Base-by-base conservation (phyloP, 1,140 invertebrate species). In the Nymphalis io region DNA sequence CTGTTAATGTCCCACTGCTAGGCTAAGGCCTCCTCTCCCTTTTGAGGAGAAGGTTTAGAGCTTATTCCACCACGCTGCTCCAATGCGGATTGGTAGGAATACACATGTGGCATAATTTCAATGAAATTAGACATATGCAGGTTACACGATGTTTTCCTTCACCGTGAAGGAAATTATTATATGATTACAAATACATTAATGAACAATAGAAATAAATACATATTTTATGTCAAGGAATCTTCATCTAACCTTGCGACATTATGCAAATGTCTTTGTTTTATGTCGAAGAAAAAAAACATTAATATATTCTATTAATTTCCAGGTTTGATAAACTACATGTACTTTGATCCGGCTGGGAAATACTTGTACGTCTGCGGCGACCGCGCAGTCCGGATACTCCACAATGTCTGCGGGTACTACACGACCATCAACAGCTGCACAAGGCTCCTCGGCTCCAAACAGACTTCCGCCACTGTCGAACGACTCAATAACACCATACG, bases 401-500 rank as follows among this genome's bases (percentile, higher is more conserved):
- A 96, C 78, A 98, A 98, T 80, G 93, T 98, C 11, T 94, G 95
- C 67, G 96, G 96, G 6, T 95, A 95, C 78, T 91, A 93, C 71
- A 95, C 94, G 13, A 93, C 93, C 1, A 94, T 96, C 55, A 90
- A 91, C 39, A 94, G 94, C 27, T 93, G 96, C 6, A 93, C 93
- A 74, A 90, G 94, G 18, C 95, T 95, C 76, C 84, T 96, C 10
- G 92, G 93, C 58, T 92, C 94, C 62, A 92, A 92, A 46, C 93
- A 94, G 70, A 94, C 93, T 2, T 94, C 95, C 0, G 94, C 95
- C 10, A 95, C 95, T 20, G 95, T 94, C 81, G 96, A 97, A 84
- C 92, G 96, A 39, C 90, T 97, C 3, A 93, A 95, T 72, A 93
- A 94, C 75, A 94, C 95, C 55, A 95, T 97, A 48, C 84, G 91